Base-by-base conservation (phyloP, 2,888 invertebrate species). In the Erebia epiphron region DNA sequence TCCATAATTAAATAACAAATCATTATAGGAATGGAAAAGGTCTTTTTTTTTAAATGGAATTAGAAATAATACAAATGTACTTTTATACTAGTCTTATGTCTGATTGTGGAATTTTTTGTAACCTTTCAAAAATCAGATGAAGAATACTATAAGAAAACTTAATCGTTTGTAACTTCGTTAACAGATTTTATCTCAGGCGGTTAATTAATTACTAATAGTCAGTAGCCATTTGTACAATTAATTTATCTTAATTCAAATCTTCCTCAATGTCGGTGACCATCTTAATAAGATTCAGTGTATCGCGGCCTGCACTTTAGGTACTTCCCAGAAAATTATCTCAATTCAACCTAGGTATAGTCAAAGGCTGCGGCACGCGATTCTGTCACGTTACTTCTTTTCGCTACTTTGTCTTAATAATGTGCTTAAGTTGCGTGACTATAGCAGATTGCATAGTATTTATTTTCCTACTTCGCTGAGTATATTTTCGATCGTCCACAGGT, bases 401-500 rank as follows among this genome's bases (percentile, higher is more conserved):
- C 60, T 64, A 68, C 67, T 66, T 69, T 67, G 52, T 61, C 41
- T 61, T 63, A 66, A 66, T 67, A 50, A 68, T 61, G 56, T 58
- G 68, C 66, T 69, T 69, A 58, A 49, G 66, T 71, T 66, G 60
- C 68, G 56, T 58, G 52, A 63, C 54, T 65, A 56, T 35, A 49
- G 26, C 18, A 49, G 49, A 54, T 18, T 56, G 56, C 67, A 43
- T 26, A 67, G 54, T 63, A 58, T 58, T 46, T 52, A 46, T 66
- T 50, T 35, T 60, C n/a, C 16, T 43, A 26, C 49, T 46, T 60
- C 26, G 21, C 52, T 64, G 16, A 49, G 16, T 50, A 18, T 43
- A 56, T 58, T 71, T 50, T 65, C 43, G 60, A 67, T 35, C 64
- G 9, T 75, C 60, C 83, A 68, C 91, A 97, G 97, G 97, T 90